phyloP scores from a whole-genome alignment of 2,113 vertebrate species.

The Oophaga pumilio region DNA sequence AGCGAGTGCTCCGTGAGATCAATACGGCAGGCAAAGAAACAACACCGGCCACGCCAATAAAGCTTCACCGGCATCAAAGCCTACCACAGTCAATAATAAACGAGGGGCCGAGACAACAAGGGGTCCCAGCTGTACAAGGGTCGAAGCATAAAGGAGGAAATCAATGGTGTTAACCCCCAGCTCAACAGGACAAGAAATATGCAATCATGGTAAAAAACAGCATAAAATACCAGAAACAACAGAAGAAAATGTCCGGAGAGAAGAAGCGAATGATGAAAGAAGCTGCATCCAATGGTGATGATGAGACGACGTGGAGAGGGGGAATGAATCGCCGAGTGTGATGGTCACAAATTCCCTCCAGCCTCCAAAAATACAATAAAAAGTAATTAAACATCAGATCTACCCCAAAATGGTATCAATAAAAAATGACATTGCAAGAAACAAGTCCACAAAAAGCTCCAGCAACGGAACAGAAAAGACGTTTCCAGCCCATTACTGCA shows the following conservation, averaged over 20 bases:
- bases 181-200: background rate
- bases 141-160: background rate
- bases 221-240: background rate
- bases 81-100: slow-evolving; percentile 10
- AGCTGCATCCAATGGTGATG: background rate
- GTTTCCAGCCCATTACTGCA: too few species aligned
- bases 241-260: background rate
- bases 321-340: too few species aligned
- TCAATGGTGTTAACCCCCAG: background rate
- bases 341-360: too few species aligned
- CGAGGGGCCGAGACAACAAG: background rate
- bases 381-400: too few species aligned
- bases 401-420: too few species aligned
- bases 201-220: background rate
- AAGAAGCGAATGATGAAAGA: background rate
- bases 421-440: too few species aligned
- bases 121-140: background rate
- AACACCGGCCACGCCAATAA: background rate
- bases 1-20: background rate
- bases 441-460: too few species aligned
- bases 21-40: background rate
- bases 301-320: too few species aligned
- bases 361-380: too few species aligned
- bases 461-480: too few species aligned
- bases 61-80: background rate